Conservation (phyloP, 1,140 invertebrate genomes). For the Proctacanthus coquilletti region DNA sequence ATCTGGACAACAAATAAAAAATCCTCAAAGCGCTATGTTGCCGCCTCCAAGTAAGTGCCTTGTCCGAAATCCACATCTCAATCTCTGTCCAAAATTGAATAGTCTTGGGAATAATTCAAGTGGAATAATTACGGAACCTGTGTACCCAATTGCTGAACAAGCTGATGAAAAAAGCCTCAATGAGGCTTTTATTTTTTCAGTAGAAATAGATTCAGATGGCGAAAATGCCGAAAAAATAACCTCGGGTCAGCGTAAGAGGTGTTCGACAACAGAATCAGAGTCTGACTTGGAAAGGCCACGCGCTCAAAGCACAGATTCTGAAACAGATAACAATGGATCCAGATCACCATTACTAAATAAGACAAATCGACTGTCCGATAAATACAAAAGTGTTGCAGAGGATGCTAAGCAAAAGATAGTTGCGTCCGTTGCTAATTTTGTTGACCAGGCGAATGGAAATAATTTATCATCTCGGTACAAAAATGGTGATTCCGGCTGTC, state of each 20-base stretch:
- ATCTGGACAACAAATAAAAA: slow-evolving; percentile 40
- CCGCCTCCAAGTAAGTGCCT: slow-evolving; percentile 46
- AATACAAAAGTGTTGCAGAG: slow-evolving; percentile 15
- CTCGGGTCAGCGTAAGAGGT: slow-evolving; percentile 2
- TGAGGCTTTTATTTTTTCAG: not conserved
- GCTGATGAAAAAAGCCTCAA: slow-evolving; percentile 44
- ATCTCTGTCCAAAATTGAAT: slow-evolving; percentile 40
- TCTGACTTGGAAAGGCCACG: slow-evolving; percentile 34
- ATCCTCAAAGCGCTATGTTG: slow-evolving; percentile 41
- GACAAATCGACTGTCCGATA: slow-evolving; percentile 1
- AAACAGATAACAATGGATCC: slow-evolving; percentile 43
- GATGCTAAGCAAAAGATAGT: slow-evolving; percentile 19
- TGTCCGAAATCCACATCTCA: slow-evolving; percentile 46
- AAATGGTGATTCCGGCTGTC: slow-evolving; percentile 20
- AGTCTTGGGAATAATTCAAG: slow-evolving; percentile 17
- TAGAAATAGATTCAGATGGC: slow-evolving; percentile 5
- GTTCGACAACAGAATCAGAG: slow-evolving; percentile 19
- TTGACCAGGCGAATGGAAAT: too few species aligned
- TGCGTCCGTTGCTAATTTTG: slow-evolving; percentile 7
- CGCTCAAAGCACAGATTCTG: slow-evolving; percentile 35
- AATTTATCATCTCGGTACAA: slow-evolving; percentile 2
- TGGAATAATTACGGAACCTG: slow-evolving; percentile 40
- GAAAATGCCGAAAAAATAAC: slow-evolving; percentile 2
- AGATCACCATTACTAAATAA: slow-evolving; percentile 37
- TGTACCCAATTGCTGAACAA: slow-evolving; percentile 70